Evolutionary conservation across 1,140 invertebrate species (phyloP).

Genomic region (Listronotus bonariensis): DNA sequence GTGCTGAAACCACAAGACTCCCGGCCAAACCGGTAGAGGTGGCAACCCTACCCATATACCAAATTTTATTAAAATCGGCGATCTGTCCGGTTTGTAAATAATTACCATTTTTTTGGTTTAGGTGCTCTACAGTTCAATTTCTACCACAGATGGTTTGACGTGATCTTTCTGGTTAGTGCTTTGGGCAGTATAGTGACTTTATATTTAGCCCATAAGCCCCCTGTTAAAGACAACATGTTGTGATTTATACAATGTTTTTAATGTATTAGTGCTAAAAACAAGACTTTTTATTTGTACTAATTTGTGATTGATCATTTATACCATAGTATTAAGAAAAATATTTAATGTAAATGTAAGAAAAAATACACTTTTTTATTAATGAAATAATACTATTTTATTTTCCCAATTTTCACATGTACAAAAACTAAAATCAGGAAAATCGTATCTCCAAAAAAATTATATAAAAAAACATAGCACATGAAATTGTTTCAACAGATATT

Average conservation of each 20-base stretch:
- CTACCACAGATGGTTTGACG: conserved; percentile 99
- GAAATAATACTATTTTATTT: conserved; percentile 18
- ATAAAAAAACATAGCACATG: conserved; percentile 17
- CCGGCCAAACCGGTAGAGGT: too few species aligned
- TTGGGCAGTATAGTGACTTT: conserved; percentile 94
- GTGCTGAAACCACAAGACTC: too few species aligned
- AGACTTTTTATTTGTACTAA: too few species aligned
- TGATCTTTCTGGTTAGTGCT: conserved; percentile 98
- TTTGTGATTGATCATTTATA: too few species aligned
- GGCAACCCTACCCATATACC: too few species aligned
- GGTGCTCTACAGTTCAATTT: conserved; percentile 99
- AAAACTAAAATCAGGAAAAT: conserved; percentile 17
- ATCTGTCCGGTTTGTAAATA: too few species aligned
- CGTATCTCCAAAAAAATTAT: conserved; percentile 9
- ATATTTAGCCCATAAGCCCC: conserved; percentile 91
- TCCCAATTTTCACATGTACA: conserved; percentile 2
- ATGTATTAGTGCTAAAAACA: too few species aligned
- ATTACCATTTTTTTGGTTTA: conserved; percentile 1
- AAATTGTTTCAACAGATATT: conserved; percentile 9
- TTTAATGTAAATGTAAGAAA: too few species aligned
- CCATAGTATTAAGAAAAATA: too few species aligned
- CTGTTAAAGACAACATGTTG: conserved; percentile 58
- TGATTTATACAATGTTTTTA: conserved; percentile 14
- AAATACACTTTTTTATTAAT: conserved; percentile 12
- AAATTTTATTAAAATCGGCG: too few species aligned